These are phyloP conservation scores for Spheniscus humboldti DNA, from an alignment of 2,797 vertebrate genomes.

Conservation along the genomic window DNA sequence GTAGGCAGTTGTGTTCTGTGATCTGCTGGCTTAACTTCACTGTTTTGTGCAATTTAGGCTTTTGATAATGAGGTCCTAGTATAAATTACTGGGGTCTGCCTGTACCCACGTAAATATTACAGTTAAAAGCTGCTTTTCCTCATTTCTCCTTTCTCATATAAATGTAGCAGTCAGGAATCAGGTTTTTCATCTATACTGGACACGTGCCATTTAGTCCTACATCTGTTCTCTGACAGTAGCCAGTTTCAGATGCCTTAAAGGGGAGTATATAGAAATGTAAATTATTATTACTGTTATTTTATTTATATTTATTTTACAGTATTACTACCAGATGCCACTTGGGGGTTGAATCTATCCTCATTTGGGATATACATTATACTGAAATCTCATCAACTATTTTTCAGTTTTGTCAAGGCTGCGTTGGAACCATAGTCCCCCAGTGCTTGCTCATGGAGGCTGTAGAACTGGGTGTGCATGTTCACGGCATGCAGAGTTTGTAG, in stretches of 20 bases:
- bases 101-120: not conserved
- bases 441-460: not conserved
- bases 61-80: not conserved
- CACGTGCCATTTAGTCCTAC: not conserved
- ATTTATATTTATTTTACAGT: not conserved
- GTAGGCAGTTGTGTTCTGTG: not conserved
- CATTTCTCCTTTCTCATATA: not conserved
- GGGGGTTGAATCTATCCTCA: not conserved
- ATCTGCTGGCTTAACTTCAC: not conserved
- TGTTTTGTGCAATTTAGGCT: not conserved
- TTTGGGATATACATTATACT: not conserved
- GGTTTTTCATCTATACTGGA: not conserved
- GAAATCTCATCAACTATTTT: not conserved
- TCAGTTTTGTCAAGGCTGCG: not conserved
- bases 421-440: not conserved
- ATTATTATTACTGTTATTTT: constrained; percentile 39
- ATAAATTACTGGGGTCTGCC: not conserved
- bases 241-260: constrained; percentile 20
- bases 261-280: constrained; percentile 8
- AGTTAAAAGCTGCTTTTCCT: not conserved
- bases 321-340: constrained; percentile 20
- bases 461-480: not conserved
- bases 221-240: constrained; percentile 47
- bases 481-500: not conserved
- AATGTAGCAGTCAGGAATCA: not conserved